These are phyloP conservation scores for Melospiza georgiana DNA, from an alignment of 2,113 vertebrate species.

Conservation along the genomic window DNA sequence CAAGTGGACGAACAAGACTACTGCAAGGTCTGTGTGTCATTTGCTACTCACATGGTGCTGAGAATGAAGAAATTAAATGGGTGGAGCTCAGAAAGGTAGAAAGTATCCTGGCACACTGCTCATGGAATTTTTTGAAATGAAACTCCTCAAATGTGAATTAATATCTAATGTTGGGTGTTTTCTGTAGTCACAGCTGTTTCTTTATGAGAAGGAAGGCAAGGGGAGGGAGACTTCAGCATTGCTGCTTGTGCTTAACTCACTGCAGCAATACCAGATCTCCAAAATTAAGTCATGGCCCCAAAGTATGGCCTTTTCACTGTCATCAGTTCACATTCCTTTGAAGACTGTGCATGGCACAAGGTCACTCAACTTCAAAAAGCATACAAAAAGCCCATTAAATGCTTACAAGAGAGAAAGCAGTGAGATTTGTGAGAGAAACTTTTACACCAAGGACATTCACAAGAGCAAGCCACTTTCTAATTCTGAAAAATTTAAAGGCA, in stretches of 20 bases:
- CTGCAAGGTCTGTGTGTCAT: neutral
- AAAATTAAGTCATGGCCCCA: neutral
- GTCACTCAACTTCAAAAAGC: neutral
- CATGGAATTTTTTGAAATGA: neutral
- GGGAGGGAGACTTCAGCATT: neutral
- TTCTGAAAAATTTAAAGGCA: neutral
- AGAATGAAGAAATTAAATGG: conserved; percentile 6
- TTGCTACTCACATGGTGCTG: neutral
- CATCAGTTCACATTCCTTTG: neutral
- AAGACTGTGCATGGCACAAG: neutral
- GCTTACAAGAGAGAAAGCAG: neutral
- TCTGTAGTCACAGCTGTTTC: neutral
- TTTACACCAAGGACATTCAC: neutral
- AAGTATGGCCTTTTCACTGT: neutral
- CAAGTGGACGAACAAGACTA: conserved; percentile 20
- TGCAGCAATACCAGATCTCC: neutral
- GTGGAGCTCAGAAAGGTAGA: neutral
- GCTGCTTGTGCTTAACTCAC: neutral
- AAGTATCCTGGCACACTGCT: neutral
- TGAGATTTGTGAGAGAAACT: neutral
- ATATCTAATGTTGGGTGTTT: neutral
- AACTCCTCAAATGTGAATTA: neutral
- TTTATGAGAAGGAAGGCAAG: neutral
- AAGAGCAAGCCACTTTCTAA: neutral
- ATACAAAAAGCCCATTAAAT: neutral